Base-by-base conservation (phyloP, 2,888 invertebrate species). In the Ennomos quercinarius region DNA sequence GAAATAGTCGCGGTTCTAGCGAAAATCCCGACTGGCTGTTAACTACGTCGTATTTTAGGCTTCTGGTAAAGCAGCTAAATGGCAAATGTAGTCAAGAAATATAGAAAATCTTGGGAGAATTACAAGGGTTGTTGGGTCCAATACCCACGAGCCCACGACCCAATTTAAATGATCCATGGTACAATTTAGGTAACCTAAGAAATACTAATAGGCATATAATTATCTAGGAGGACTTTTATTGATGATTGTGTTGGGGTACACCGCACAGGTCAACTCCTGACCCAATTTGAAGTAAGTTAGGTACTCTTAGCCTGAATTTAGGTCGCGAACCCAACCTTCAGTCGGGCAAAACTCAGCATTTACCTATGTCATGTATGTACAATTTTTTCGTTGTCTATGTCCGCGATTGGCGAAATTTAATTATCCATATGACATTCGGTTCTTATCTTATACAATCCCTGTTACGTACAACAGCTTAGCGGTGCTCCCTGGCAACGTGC, bases 1-100 rank as follows among this genome's bases (percentile, higher is more conserved):
- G 70, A 75, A 78, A 79, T 78, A 77, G 78, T 73, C 67, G 72
- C 67, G 68, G 66, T 72, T 71, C 67, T 69, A 70, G 72, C 69
- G 51, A 56, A 60, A 55, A 65, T 61, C 57, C 45, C 46, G 35
- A 27, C 10, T 5, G 11, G 13, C 36, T 41, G 42, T 51, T 40
- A 39, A 45, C 48, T 46, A 42, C 42, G 59, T 41, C n/a, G 37
- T 42, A 46, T 46, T 42, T 46, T 10, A 52, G 13, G 3, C 34
- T 9, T 41, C 40, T 49, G 9, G 27, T 37, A 10, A 1, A n/a
- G 46, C 13, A 37, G 37, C 35, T 46, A 34, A 9, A 12, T 37
- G 12, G 10, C 4, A 36, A n/a, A 34, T 35, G 35, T 11, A 34
- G 11, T 34, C 44, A 27, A 8, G 27, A 43, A 27, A 9, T 34